Conservation (phyloP, 1,140 invertebrate species). For the Apis florea region DNA sequence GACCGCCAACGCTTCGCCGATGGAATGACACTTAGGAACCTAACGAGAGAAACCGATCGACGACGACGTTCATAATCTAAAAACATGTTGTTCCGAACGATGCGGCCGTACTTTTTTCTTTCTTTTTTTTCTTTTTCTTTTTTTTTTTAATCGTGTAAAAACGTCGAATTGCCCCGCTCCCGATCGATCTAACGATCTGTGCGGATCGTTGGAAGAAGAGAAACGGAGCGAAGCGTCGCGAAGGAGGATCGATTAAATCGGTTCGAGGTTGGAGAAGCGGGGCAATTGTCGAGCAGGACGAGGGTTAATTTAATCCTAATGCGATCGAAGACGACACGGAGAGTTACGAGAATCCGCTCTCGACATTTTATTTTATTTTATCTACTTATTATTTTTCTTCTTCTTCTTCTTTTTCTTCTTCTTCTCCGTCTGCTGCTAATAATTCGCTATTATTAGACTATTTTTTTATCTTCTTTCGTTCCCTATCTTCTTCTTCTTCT, state of each 20-base stretch:
- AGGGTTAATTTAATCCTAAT: slow-evolving; percentile 13
- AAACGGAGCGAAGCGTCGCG: slow-evolving; percentile 45
- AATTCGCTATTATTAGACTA: slow-evolving; percentile 23
- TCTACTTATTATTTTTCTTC: background rate
- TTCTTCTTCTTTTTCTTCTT: background rate
- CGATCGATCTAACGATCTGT: background rate
- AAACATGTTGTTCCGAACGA: slow-evolving; percentile 15
- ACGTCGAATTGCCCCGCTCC: slow-evolving; percentile 52
- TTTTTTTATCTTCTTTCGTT: background rate
- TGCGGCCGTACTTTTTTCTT: background rate
- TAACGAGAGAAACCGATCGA: slow-evolving; percentile 50
- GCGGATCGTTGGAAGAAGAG: background rate
- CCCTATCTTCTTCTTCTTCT: background rate
- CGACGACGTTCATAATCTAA: slow-evolving; percentile 29
- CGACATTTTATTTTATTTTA: background rate
- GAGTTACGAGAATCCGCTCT: slow-evolving; percentile 37
- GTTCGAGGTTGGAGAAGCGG: background rate
- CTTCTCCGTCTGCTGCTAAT: background rate
- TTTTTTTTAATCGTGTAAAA: slow-evolving; percentile 42
- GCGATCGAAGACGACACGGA: slow-evolving; percentile 27
- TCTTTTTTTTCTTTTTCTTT: too few species aligned
- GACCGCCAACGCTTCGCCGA: background rate
- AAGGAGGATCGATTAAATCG: too few species aligned
- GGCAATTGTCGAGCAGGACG: slow-evolving; percentile 19
- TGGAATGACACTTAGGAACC: slow-evolving; percentile 22